Evolutionary conservation across 2,888 invertebrate species (phyloP), one percentile per base, ranked within the genome.

Genomic region (Clanis bilineata): DNA sequence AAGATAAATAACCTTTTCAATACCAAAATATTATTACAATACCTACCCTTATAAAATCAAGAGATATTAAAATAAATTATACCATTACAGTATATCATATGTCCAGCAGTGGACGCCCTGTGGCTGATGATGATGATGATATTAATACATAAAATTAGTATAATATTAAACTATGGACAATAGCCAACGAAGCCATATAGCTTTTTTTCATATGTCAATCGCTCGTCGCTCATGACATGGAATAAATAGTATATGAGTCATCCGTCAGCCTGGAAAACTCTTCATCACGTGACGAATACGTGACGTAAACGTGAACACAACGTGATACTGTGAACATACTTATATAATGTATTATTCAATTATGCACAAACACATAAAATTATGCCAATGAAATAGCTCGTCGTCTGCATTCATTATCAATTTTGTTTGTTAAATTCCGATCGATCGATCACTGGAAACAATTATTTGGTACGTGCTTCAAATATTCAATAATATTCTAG

Each of bases 251-350:
- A 12, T 57, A 67, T 88, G 87, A 88, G 66, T 86, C 87, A 87
- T 74, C 63, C 57, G 63, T 72, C 70, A 69, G 77, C 70, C 73
- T 82, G 86, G 88, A 88, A 87, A 88, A 86, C 86, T 88, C 85
- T 85, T 81, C 76, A 77, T 76, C 86, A 86, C 83, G 80, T 85
- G 83, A 77, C 64, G 57, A 57, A 39, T 65, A 47, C 68, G 68
- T 83, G 85, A 80, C 80, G 80, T 76, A 72, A 72, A 62, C 70
- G 70, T 73, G 73, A 64, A 66, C 70, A 68, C 72, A 66, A 39
- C 38, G 55, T 38, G 38, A 36, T 61, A 67, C 74, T 70, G 72
- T 64, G 66, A 64, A 69, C 71, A 65, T n/a, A n/a, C n/a, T 67
- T 71, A 5, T 9, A 32, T 32, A 32, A 70, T 72, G 70, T 74